Conservation (phyloP, 2,113 vertebrate genomes). For the Euleptes europaea region DNA sequence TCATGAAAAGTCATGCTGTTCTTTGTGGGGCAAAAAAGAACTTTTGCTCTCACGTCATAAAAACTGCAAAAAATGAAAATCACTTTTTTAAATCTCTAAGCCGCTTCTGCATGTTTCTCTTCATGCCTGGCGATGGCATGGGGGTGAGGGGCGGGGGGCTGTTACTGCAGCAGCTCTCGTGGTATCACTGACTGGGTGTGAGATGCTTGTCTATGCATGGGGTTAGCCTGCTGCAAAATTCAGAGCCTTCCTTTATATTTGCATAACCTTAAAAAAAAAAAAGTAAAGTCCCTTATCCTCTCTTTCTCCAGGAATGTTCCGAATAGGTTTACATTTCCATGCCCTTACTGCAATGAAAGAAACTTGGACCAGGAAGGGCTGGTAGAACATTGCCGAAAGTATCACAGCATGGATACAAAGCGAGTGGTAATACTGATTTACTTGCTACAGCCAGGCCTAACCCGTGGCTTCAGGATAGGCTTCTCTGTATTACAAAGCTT, state of each 20-base stretch:
- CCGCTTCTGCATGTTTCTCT: not conserved
- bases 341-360: conserved; percentile 91
- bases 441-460: not conserved
- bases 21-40: not conserved
- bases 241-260: not conserved
- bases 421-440: conserved; percentile 80
- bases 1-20: not conserved
- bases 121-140: too few species aligned
- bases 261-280: not conserved
- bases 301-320: conserved; percentile 81
- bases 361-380: conserved; percentile 97
- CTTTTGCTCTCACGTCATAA: not conserved
- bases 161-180: not conserved
- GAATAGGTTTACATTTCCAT: conserved; percentile 95
- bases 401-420: conserved; percentile 86
- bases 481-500: not conserved
- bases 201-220: not conserved
- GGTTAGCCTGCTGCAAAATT: not conserved
- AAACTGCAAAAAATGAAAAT: not conserved
- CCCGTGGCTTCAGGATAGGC: not conserved
- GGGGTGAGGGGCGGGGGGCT: not conserved
- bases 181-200: not conserved
- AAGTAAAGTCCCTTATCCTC: not conserved
- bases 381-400: conserved; percentile 91
- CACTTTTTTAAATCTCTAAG: not conserved